phyloP scores from a whole-genome alignment of 2,113 vertebrate species.

The Paraplagusia blochii region DNA sequence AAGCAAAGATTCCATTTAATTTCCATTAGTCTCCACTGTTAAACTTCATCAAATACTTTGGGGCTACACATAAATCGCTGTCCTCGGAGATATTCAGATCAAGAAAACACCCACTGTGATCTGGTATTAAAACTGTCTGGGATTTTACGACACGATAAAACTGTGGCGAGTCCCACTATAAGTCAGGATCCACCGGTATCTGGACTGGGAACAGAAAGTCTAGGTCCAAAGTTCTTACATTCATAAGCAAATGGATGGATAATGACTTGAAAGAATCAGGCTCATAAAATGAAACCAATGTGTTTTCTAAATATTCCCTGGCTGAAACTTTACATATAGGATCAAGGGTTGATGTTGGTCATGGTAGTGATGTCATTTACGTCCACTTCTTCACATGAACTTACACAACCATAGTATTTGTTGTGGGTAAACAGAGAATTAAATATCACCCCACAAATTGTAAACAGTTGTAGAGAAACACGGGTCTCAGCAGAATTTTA shows the following conservation, averaged over 20 bases:
- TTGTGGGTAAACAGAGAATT: slow-evolving; percentile 18
- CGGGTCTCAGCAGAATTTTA: slow-evolving; percentile 8
- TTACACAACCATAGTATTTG: slow-evolving; percentile 27
- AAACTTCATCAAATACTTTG: too few species aligned
- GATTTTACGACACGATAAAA: neutral
- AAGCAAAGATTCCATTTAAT: too few species aligned
- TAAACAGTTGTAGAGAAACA: slow-evolving; percentile 56
- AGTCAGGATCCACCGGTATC: neutral
- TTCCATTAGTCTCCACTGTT: too few species aligned
- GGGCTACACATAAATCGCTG: neutral
- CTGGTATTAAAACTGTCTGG: too few species aligned
- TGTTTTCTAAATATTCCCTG: neutral
- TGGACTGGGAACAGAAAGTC: neutral
- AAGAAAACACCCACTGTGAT: neutral
- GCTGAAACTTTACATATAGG: neutral
- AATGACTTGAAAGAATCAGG: too few species aligned
- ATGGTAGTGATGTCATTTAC: neutral
- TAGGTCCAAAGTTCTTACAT: neutral
- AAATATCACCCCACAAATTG: slow-evolving; percentile 47
- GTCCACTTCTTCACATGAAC: neutral
- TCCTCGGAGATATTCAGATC: neutral
- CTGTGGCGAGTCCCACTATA: neutral
- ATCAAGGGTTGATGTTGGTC: neutral
- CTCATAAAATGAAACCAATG: too few species aligned
- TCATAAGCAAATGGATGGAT: too few species aligned